Evolutionary conservation across 2,888 invertebrate species (phyloP).

Genomic region (Scaptodrosophila latifasciaeformis): DNA sequence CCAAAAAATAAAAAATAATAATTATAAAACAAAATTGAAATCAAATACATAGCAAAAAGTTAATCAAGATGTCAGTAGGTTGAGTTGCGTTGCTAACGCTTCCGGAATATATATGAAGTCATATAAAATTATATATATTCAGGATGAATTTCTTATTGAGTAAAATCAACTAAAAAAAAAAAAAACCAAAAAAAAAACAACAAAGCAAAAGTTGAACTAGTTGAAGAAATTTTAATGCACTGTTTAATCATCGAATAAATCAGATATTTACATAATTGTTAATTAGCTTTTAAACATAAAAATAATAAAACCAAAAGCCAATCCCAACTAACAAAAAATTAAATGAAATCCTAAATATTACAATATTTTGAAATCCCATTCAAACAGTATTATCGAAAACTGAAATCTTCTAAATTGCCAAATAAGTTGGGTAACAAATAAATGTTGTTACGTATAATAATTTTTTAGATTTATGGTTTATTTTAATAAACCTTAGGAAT

Average conservation of each 20-base stretch:
- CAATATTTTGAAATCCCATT: no score
- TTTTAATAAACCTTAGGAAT: conserved; percentile 6
- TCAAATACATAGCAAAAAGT: conserved; percentile 22
- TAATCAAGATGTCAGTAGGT: conserved; percentile 39
- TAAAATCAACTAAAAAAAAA: conserved; percentile 19
- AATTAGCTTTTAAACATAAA: conserved; percentile 47
- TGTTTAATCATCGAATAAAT: conserved; percentile 72
- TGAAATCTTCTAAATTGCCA: neutral
- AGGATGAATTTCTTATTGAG: conserved; percentile 36
- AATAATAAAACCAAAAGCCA: neutral
- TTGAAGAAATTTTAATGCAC: conserved; percentile 69
- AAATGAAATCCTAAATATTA: conserved; percentile 9
- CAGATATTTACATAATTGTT: conserved; percentile 50
- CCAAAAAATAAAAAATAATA: conserved; percentile 24
- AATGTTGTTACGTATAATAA: conserved; percentile 29
- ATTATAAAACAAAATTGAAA: no score
- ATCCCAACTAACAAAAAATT: no score
- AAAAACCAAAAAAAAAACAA: no score
- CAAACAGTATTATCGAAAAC: no score
- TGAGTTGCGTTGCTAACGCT: conserved; percentile 35
- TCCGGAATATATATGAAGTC: no score
- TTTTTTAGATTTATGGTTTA: conserved; percentile 7
- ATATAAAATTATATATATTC: neutral
- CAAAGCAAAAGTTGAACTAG: conserved; percentile 36
- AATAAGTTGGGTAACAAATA: conserved; percentile 17